Conservation (phyloP, 2,113 vertebrate species). For the Centrocercus urophasianus region DNA sequence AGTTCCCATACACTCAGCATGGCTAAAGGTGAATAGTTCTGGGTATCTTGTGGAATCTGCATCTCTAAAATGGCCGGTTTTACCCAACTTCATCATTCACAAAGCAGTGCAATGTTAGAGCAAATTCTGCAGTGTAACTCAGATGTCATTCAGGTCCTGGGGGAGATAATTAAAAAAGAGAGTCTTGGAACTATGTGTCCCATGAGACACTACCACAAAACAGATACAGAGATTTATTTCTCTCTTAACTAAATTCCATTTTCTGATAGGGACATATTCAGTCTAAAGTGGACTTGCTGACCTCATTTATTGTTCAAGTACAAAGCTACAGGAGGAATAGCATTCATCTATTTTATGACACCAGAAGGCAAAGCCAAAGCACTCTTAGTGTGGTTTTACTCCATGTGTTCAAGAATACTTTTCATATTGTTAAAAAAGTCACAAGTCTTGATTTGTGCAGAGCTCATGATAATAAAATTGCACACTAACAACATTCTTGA, state of each 20-base stretch:
- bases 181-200: background rate
- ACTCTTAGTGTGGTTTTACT: background rate
- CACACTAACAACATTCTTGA: background rate
- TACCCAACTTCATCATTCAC: background rate
- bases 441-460: background rate
- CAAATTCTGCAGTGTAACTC: background rate
- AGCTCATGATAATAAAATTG: background rate
- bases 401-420: background rate
- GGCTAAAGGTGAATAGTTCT: background rate
- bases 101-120: background rate
- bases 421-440: background rate
- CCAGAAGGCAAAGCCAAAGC: background rate
- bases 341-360: background rate
- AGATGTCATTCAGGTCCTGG: background rate
- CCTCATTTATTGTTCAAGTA: background rate
- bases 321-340: background rate
- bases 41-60: background rate
- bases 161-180: background rate
- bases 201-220: background rate
- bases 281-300: background rate
- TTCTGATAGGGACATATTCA: background rate
- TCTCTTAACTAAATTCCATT: background rate
- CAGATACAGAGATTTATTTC: constrained; percentile 8
- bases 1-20: background rate
- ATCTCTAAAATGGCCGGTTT: background rate